These are phyloP conservation scores for Pollenia amentaria DNA, from an alignment of 2,888 invertebrate genomes.

Conservation along the genomic window DNA sequence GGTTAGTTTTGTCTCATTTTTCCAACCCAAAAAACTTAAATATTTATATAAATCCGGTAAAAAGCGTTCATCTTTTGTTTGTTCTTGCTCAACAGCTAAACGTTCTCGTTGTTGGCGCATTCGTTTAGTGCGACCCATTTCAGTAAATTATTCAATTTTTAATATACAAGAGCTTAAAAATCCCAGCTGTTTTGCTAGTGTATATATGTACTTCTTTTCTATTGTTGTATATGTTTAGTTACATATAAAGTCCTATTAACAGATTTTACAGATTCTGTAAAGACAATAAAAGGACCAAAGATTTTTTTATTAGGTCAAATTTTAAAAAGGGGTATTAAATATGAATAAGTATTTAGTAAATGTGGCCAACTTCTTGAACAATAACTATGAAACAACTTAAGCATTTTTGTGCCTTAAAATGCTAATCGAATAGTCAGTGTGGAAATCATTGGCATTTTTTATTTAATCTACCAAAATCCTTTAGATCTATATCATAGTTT, in stretches of 20 bases:
- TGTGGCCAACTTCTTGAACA: constrained; percentile 69
- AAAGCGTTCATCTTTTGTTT: constrained; percentile 61
- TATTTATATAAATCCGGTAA: constrained; percentile 76
- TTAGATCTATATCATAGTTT: constrained; percentile 26
- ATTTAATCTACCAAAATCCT: constrained; percentile 61
- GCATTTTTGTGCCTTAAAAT: background rate
- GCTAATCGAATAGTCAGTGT: constrained; percentile 51
- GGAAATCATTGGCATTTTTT: constrained; percentile 52
- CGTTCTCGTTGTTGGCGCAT: constrained; percentile 73
- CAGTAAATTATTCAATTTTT: background rate
- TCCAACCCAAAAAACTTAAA: constrained; percentile 85
- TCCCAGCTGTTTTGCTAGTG: constrained; percentile 11
- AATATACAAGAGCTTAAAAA: background rate
- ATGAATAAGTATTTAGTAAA: background rate
- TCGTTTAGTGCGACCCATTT: constrained; percentile 81
- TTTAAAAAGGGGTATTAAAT: background rate
- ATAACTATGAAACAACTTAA: constrained; percentile 21
- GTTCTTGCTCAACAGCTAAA: constrained; percentile 60
- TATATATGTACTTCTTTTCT: constrained; percentile 61
- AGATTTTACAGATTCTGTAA: constrained; percentile 68
- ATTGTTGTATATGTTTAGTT: constrained; percentile 66
- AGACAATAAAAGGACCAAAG: constrained; percentile 67
- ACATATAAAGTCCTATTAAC: constrained; percentile 36
- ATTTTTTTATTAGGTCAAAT: constrained; percentile 13
- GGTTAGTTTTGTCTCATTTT: constrained; percentile 86